Base-by-base conservation (phyloP, 2,113 vertebrate genomes). In the Corythornis vintsioides region DNA sequence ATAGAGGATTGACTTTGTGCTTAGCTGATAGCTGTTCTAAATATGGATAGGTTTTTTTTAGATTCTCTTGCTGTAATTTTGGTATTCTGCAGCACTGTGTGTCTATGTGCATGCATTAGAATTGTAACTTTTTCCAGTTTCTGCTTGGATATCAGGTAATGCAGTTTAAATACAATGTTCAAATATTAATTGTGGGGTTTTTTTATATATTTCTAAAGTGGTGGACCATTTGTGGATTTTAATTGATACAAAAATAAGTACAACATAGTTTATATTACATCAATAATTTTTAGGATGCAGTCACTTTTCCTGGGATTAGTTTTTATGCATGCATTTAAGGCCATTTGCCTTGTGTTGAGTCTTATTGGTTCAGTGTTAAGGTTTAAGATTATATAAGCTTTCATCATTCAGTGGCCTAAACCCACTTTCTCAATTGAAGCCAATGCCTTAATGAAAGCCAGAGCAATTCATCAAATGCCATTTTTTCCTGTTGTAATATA, bases 11-110 rank as follows among this genome's bases (percentile, higher is more conserved):
- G 48, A 15, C 4, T 66, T 1, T 21, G 11, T 80, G 15, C 28
- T 40, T 26, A 83, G 21, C 9, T 60, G 19, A 12, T 63, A 31
- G 18, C 26, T 88, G 7, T 57, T 88, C 38, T 85, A 42, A 61
- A 48, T 42, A 66, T 60, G 12, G 14, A 47, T 38, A 61, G 14
- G 2, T 0, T 12, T 31, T 31, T 60, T 67, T 66, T 56, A 31
- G 14, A 22, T 2, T 64, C 74, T 13, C 45, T 6, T 71, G 53
- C 3, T 40, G 12, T 45, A 19, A 38, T 65, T 76, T 65, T 73
- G 26, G 3, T 73, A 21, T 56, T 69, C 74, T 75, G 1, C 19
- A 55, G 10, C 4, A 3, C 8, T 66, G 0, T 24, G 0, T 76
- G 3, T 71, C 20, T 64, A 1, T 42, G 21, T 63, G 40, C 13